Evolutionary conservation across 1,140 invertebrate genomes (phyloP).

Genomic region (Euura saliciscinereae): DNA sequence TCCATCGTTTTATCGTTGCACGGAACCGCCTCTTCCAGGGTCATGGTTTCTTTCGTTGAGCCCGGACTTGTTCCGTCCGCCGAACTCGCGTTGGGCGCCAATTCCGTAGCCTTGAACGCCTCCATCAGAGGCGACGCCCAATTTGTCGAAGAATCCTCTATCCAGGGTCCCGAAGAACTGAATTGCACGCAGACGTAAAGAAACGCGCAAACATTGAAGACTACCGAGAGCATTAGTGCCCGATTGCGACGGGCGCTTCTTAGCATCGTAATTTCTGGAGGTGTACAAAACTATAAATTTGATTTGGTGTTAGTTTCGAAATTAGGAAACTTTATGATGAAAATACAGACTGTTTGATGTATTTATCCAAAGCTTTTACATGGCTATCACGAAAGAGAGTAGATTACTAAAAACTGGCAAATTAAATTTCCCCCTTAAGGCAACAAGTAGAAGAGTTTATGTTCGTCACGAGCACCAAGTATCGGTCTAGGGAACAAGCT

Average conservation of each 20-base stretch:
- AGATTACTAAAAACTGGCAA: no score
- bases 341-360: no score
- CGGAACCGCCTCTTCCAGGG: slow-evolving; percentile 59
- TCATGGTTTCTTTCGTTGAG: slow-evolving; percentile 41
- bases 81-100: slow-evolving; percentile 45
- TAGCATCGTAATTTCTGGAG: background rate
- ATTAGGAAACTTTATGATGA: no score
- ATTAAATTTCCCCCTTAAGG: no score
- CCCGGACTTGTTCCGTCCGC: slow-evolving; percentile 35
- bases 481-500: background rate
- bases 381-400: no score
- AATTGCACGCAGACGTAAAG: slow-evolving; percentile 70
- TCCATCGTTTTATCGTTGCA: slow-evolving; percentile 71
- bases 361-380: no score
- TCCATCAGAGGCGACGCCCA: slow-evolving; percentile 46
- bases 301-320: no score
- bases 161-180: slow-evolving; percentile 54
- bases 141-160: slow-evolving; percentile 47
- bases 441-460: no score
- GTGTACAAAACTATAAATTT: no score
- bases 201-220: slow-evolving; percentile 73
- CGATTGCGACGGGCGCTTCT: slow-evolving; percentile 68
- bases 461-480: background rate
- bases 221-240: slow-evolving; percentile 74
- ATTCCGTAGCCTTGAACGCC: slow-evolving; percentile 27